phyloP scores from a whole-genome alignment of 2,113 vertebrate species.

The Leucoraja erinaceus region DNA sequence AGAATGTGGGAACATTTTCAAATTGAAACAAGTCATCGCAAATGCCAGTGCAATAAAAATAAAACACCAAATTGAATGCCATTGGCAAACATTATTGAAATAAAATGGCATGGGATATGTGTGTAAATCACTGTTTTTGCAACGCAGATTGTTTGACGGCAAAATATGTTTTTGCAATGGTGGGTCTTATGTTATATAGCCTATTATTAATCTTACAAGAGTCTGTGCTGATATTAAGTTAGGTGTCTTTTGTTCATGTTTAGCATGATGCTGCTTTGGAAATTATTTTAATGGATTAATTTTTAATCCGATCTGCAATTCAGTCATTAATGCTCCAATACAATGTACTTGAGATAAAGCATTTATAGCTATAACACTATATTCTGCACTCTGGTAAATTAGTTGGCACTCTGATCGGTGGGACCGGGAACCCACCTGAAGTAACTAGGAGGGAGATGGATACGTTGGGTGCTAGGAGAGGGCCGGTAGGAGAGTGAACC shows the following conservation, averaged over 20 bases:
- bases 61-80: not conserved
- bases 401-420: too few species aligned
- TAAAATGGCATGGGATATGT: not conserved
- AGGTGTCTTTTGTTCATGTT: not conserved
- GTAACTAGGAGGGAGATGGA: too few species aligned
- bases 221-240: not conserved
- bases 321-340: not conserved
- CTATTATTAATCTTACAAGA: not conserved
- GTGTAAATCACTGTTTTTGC: not conserved
- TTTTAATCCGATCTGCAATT: not conserved
- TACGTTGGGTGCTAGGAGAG: too few species aligned
- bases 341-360: not conserved
- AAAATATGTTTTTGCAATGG: not conserved
- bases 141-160: not conserved
- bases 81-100: not conserved
- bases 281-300: not conserved
- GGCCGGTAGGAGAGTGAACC: too few species aligned
- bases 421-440: too few species aligned
- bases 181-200: too few species aligned
- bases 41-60: not conserved
- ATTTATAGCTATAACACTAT: not conserved
- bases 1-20: not conserved
- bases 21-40: not conserved
- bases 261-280: not conserved
- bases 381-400: too few species aligned